Conservation (phyloP, 2,797 vertebrate genomes). For the Ptychadena robeensis region DNA sequence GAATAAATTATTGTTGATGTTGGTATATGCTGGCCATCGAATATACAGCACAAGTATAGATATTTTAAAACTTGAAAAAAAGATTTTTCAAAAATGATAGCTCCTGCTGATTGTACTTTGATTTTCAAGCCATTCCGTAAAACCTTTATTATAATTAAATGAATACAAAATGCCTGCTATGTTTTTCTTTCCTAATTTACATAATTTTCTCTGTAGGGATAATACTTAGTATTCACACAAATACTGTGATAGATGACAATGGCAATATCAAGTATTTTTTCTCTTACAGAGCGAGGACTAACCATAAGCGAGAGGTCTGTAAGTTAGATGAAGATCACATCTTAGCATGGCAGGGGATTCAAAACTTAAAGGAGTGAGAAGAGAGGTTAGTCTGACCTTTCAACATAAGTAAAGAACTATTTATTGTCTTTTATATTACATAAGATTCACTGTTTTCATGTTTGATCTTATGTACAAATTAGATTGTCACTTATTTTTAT, state of each 20-base stretch:
- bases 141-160: slow-evolving; percentile 60
- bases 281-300: slow-evolving; percentile 19
- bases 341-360: slow-evolving; percentile 26
- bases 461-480: slow-evolving; percentile 7
- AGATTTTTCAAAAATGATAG: slow-evolving; percentile 58
- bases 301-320: slow-evolving; percentile 11
- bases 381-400: slow-evolving; percentile 27
- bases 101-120: slow-evolving; percentile 39
- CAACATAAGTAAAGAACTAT: slow-evolving; percentile 11
- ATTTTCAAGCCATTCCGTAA: slow-evolving; percentile 56
- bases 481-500: slow-evolving; percentile 1
- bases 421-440: neutral
- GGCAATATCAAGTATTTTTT: slow-evolving; percentile 11
- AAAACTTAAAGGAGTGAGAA: slow-evolving; percentile 3
- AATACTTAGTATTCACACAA: slow-evolving; percentile 41
- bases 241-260: slow-evolving; percentile 49
- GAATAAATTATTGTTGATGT: too few species aligned
- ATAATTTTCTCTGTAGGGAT: slow-evolving; percentile 59
- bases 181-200: slow-evolving; percentile 58
- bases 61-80: slow-evolving; percentile 45
- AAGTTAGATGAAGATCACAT: slow-evolving; percentile 27
- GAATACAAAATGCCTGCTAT: slow-evolving; percentile 42
- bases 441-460: slow-evolving; percentile 11
- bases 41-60: too few species aligned
- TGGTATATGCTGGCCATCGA: too few species aligned